A percentile compares a stretch with the other conserved stretches of the same genome.
Conservation (phyloP, 2,888 invertebrate genomes). For the Ptilodon capucinus region DNA sequence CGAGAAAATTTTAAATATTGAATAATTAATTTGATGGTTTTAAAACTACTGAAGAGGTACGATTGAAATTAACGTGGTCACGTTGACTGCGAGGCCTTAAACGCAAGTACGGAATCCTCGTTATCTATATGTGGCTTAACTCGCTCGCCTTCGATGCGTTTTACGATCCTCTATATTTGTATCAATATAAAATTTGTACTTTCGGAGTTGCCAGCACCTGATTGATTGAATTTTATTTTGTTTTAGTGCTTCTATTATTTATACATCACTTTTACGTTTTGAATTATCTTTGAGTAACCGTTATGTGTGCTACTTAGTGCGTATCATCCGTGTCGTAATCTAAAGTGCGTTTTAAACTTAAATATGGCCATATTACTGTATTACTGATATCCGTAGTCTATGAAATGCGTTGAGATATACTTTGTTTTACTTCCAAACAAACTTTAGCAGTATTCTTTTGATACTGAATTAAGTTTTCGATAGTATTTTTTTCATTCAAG, state of each 20-base stretch:
- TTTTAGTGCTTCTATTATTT: neutral
- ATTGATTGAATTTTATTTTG: neutral
- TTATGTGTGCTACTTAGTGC: neutral
- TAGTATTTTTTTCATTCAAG: too few relatives aligned
- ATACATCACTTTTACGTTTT: neutral
- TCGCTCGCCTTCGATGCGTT: constrained; percentile 32
- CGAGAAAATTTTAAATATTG: too few relatives aligned
- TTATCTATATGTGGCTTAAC: neutral
- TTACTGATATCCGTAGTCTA: too few relatives aligned
- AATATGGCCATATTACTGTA: too few relatives aligned
- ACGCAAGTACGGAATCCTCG: neutral
- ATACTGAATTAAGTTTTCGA: too few relatives aligned
- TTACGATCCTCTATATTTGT: constrained; percentile 43
- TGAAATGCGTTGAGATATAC: too few relatives aligned
- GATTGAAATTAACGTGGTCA: too few relatives aligned
- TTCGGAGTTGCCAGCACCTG: neutral
- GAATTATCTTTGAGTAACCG: neutral
- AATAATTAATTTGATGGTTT: too few relatives aligned
- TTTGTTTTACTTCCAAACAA: too few relatives aligned
- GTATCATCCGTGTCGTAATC: neutral
- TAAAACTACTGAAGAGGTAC: too few relatives aligned
- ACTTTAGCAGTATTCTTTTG: too few relatives aligned
- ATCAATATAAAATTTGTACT: constrained; percentile 30
- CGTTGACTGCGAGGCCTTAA: too few relatives aligned
- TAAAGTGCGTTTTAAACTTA: neutral